Conservation (phyloP, 2,888 invertebrate genomes). For the Pheosia tremula region DNA sequence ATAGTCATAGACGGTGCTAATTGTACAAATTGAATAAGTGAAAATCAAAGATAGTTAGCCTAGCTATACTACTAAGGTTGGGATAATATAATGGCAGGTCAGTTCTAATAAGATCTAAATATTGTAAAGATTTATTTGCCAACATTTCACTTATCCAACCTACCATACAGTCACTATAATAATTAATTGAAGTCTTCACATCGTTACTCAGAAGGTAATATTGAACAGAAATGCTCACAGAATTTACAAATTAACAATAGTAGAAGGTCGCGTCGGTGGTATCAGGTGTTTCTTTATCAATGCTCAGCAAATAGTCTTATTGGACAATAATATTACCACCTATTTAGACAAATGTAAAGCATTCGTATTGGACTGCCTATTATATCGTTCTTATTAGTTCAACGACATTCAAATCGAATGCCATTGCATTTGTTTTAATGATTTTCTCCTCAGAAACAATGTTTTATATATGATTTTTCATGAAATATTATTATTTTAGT, state of each 20-base stretch:
- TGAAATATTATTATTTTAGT: no score
- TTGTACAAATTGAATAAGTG: no score
- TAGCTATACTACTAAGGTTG: no score
- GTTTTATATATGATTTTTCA: not conserved
- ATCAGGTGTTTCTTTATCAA: slow-evolving; percentile 55
- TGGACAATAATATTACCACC: slow-evolving; percentile 45
- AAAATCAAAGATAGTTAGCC: no score
- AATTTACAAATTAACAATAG: slow-evolving; percentile 44
- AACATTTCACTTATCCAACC: not conserved
- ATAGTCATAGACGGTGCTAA: not conserved
- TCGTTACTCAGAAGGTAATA: not conserved
- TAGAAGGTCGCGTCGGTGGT: slow-evolving; percentile 51
- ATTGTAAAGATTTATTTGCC: not conserved
- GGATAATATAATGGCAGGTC: no score
- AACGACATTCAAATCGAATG: not conserved
- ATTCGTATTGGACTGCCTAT: slow-evolving; percentile 17
- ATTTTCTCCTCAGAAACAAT: slow-evolving; percentile 16
- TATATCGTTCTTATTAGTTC: slow-evolving; percentile 20
- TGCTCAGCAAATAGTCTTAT: slow-evolving; percentile 46
- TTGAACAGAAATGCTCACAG: slow-evolving; percentile 32
- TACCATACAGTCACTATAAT: not conserved
- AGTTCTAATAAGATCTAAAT: slow-evolving; percentile 4
- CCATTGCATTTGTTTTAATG: no score
- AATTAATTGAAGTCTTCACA: not conserved
- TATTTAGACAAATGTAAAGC: slow-evolving; percentile 34